Base-by-base conservation (phyloP, 1,140 invertebrate genomes). In the Danaus plexippus region DNA sequence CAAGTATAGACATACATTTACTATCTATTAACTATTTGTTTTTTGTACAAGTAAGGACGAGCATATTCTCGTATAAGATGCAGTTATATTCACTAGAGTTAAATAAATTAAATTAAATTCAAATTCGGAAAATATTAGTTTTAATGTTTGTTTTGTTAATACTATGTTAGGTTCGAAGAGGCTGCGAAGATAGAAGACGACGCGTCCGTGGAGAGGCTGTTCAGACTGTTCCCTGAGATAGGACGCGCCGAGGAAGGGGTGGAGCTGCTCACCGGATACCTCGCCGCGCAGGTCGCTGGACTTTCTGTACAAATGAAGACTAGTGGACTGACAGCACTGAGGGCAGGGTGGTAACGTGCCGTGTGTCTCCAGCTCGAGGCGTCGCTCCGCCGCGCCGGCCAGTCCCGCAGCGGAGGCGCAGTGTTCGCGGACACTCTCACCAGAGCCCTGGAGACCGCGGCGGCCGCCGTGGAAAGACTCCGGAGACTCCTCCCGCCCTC, bases 191-290 rank as follows among this genome's bases (percentile, higher is more conserved):
- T 91, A 47, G 94, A 96, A 75, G 97, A 99, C 88, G 89, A 94
- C 13, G 95, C 94, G 4, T 95, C 95, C 3, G 94, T 99, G 11
- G 97, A 99, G 92, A 95, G 97, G 62, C 97, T 99, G 83, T 99
- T 99, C 77, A 99, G 99, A 87, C 94, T 99, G 71, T 99, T 99
- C 87, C 98, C 98, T 2, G 88, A 99, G 15, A 88, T 99, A 5
- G 96, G 96, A 45, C 94, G 97, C 86, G 95, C 98, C 62, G 91
- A 94, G 46, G 95, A 96, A 73, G 98, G 98, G 0, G 89, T 99
- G 1, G 91, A 92, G 58, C 93, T 97, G 72, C 98, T 98, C 79
- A 95, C 96, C n/a, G 90, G 90, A 13, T 99, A 98, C 85, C 89
- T 99, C 3, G 94, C 94, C 67, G 89, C 91, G 8, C 95, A 97